Percentiles rank a stretch among this genome's conserved stretches.
These are phyloP conservation scores for Phrynosoma platyrhinos DNA, from an alignment of 2,113 vertebrate species.

Conservation along the genomic window DNA sequence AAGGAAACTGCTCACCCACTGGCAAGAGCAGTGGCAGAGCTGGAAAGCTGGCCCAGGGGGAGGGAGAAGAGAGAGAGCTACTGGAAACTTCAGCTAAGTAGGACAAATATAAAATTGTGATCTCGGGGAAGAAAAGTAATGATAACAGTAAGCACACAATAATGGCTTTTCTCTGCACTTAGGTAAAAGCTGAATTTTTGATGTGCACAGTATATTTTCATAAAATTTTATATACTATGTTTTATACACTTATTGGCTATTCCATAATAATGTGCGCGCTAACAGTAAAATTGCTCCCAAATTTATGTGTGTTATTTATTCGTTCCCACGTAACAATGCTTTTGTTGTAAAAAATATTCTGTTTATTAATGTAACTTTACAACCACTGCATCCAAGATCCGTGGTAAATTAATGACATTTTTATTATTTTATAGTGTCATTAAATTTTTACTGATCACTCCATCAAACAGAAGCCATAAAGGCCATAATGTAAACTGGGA, in stretches of 20 bases:
- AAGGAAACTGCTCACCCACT: conserved; percentile 51
- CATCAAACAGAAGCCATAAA: conserved; percentile 94
- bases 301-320: conserved; percentile 94
- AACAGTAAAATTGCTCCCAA: conserved; percentile 91
- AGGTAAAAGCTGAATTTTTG: conserved; percentile 88
- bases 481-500: conserved; percentile 89
- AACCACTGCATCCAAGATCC: conserved; percentile 90
- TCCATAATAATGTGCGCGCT: conserved; percentile 90
- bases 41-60: not conserved
- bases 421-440: conserved; percentile 99
- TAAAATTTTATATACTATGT: conserved; percentile 98
- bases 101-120: conserved; percentile 82
- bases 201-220: conserved; percentile 90
- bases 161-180: conserved; percentile 83
- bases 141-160: conserved; percentile 80
- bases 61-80: not conserved
- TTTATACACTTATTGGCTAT: conserved; percentile 99
- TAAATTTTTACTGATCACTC: conserved; percentile 99
- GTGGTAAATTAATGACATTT: conserved; percentile 99
- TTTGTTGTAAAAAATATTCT: conserved; percentile 94
- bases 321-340: conserved; percentile 86
- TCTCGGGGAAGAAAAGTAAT: conserved; percentile 75
- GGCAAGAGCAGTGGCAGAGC: conserved; percentile 11
- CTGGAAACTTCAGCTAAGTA: conserved; percentile 72
- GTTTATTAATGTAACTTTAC: conserved; percentile 97